Conservation (phyloP, 2,888 invertebrate genomes). For the Ormyrus labotus region DNA sequence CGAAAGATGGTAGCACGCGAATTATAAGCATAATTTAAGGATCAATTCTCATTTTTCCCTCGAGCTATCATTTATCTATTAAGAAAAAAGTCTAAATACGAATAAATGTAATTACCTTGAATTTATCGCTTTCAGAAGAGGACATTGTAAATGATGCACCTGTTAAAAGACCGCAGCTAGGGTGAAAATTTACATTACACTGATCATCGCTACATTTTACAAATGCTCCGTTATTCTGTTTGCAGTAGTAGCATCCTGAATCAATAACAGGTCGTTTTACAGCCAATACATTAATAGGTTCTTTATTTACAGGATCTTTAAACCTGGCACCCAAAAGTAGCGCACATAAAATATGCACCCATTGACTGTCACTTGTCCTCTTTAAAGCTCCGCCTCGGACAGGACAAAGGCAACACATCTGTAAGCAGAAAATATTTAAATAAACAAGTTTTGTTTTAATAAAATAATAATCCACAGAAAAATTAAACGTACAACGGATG, state of each 20-base stretch:
- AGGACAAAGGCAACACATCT: slow-evolving; percentile 79
- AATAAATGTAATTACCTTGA: slow-evolving; percentile 28
- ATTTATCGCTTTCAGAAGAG: slow-evolving; percentile 1
- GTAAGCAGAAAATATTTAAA: slow-evolving; percentile 49
- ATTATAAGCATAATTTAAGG: slow-evolving; percentile 23
- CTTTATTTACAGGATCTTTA: slow-evolving; percentile 74
- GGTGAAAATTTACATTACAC: slow-evolving; percentile 78
- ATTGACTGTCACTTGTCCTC: slow-evolving; percentile 79
- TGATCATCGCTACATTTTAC: slow-evolving; percentile 74
- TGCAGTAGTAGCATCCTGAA: slow-evolving; percentile 72
- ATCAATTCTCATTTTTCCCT: neutral
- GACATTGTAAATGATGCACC: slow-evolving; percentile 75
- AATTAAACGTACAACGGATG: slow-evolving; percentile 67
- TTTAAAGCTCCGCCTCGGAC: slow-evolving; percentile 82
- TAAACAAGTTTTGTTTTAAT: too few relatives aligned
- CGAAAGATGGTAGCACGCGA: slow-evolving; percentile 21
- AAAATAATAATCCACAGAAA: too few relatives aligned
- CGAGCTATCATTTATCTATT: neutral
- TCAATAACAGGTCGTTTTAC: slow-evolving; percentile 64
- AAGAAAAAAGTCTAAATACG: neutral
- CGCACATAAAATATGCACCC: slow-evolving; percentile 83
- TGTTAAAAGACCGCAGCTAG: slow-evolving; percentile 79
- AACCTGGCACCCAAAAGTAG: slow-evolving; percentile 81
- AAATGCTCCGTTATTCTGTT: slow-evolving; percentile 73
- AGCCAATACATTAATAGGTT: slow-evolving; percentile 72